phyloP scores from a whole-genome alignment of 2,888 invertebrate species.

The Nysson spinosus region DNA sequence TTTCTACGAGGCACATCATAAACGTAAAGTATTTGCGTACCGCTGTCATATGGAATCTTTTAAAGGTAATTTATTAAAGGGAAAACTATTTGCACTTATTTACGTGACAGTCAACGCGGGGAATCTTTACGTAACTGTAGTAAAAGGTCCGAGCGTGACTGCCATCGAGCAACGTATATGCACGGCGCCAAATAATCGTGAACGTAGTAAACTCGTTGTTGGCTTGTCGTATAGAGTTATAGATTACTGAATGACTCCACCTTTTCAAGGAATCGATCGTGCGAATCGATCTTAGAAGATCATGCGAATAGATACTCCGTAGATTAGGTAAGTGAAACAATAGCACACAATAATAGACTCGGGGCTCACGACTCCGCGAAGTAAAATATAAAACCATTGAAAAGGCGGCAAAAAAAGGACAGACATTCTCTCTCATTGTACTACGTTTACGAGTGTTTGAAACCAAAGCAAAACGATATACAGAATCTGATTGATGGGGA shows the following conservation, averaged over 20 bases:
- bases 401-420: too few relatives aligned
- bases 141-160: constrained; percentile 12
- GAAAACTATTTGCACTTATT: constrained; percentile 2
- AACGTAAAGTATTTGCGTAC: neutral
- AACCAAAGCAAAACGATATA: too few relatives aligned
- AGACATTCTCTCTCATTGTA: too few relatives aligned
- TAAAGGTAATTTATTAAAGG: constrained; percentile 23
- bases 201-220: constrained; percentile 3
- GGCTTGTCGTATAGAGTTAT: constrained; percentile 44
- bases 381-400: too few relatives aligned
- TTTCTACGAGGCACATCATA: too few relatives aligned
- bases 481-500: too few relatives aligned
- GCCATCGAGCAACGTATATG: neutral
- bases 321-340: constrained; percentile 44
- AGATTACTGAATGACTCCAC: constrained; percentile 29
- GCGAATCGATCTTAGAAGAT: constrained; percentile 44
- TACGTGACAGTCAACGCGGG: neutral
- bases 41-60: neutral
- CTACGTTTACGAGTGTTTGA: too few relatives aligned
- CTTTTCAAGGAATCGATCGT: constrained; percentile 27
- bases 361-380: too few relatives aligned
- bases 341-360: too few relatives aligned
- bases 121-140: constrained; percentile 6
- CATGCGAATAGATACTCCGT: constrained; percentile 33
- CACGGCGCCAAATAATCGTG: constrained; percentile 10